Percentiles rank a stretch among this genome's conserved stretches.
These are phyloP conservation scores for Temnothorax ravouxi DNA, from an alignment of 2,888 invertebrate genomes.

Conservation along the genomic window DNA sequence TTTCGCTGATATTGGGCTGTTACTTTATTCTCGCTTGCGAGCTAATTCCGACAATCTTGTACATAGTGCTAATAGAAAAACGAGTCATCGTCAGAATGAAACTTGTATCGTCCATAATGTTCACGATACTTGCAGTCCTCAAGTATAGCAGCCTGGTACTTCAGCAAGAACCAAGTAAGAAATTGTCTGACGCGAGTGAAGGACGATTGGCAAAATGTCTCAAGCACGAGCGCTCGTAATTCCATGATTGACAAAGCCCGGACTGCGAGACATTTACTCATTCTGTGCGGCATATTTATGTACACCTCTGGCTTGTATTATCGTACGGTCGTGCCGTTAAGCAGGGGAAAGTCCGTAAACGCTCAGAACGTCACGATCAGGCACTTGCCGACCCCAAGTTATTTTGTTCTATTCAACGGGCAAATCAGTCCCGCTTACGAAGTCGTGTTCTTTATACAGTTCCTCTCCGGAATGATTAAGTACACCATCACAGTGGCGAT, in stretches of 20 bases:
- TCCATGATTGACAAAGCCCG: slow-evolving; percentile 75
- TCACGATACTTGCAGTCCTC: slow-evolving; percentile 14
- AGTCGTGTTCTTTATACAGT: slow-evolving; percentile 69
- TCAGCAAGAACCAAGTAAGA: slow-evolving; percentile 1
- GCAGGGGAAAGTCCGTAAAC: slow-evolving; percentile 46
- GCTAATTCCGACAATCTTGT: slow-evolving; percentile 21
- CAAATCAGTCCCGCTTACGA: slow-evolving; percentile 71
- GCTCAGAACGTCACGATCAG: slow-evolving; percentile 71
- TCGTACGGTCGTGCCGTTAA: slow-evolving; percentile 62
- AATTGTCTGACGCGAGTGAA: slow-evolving; percentile 8
- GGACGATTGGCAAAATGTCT: slow-evolving; percentile 49
- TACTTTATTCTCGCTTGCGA: slow-evolving; percentile 29
- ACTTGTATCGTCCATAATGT: slow-evolving; percentile 23
- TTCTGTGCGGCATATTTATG: slow-evolving; percentile 67
- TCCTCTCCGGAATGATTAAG: slow-evolving; percentile 59
- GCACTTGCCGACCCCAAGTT: slow-evolving; percentile 71
- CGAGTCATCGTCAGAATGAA: slow-evolving; percentile 25
- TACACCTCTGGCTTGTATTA: slow-evolving; percentile 69
- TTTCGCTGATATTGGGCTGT: not conserved
- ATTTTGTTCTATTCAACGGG: slow-evolving; percentile 66
- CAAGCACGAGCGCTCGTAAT: slow-evolving; percentile 56
- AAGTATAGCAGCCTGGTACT: slow-evolving; percentile 30
- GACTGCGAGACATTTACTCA: slow-evolving; percentile 70
- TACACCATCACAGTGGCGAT: slow-evolving; percentile 65
- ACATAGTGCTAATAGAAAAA: slow-evolving; percentile 44